These are phyloP conservation scores for Alexandromys fortis DNA, from an alignment of 2,113 vertebrate species.

Conservation along the genomic window DNA sequence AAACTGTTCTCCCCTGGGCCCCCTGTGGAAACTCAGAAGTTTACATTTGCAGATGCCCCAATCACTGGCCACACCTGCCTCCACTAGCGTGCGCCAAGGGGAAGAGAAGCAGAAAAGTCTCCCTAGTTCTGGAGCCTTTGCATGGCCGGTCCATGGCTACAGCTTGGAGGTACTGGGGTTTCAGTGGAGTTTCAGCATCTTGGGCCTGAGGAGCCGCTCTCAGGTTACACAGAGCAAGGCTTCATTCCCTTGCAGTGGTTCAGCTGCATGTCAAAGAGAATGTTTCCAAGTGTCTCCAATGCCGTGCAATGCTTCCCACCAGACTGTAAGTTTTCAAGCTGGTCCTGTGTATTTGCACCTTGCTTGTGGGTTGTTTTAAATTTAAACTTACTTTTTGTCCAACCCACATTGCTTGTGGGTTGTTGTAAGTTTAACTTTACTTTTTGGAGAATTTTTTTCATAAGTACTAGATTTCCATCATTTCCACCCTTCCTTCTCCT, in stretches of 20 bases:
- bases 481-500: not conserved
- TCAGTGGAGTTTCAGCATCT: not conserved
- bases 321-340: not conserved
- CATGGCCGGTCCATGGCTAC: not conserved
- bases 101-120: not conserved
- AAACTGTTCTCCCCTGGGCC: conserved; percentile 25
- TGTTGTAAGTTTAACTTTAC: not conserved
- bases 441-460: not conserved
- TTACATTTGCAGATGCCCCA: conserved; percentile 28
- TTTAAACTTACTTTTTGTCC: not conserved
- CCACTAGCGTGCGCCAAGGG: not conserved
- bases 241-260: conserved; percentile 16
- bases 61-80: not conserved
- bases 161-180: not conserved
- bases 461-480: not conserved
- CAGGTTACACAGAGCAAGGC: not conserved
- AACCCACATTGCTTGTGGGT: not conserved
- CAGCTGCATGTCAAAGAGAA: not conserved
- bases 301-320: not conserved
- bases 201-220: conserved; percentile 10
- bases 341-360: not conserved
- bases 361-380: not conserved
- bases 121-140: not conserved
- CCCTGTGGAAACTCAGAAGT: conserved; percentile 32
- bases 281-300: not conserved